These are phyloP conservation scores for Hermetia illucens DNA, from an alignment of 1,140 invertebrate genomes.

Conservation along the genomic window DNA sequence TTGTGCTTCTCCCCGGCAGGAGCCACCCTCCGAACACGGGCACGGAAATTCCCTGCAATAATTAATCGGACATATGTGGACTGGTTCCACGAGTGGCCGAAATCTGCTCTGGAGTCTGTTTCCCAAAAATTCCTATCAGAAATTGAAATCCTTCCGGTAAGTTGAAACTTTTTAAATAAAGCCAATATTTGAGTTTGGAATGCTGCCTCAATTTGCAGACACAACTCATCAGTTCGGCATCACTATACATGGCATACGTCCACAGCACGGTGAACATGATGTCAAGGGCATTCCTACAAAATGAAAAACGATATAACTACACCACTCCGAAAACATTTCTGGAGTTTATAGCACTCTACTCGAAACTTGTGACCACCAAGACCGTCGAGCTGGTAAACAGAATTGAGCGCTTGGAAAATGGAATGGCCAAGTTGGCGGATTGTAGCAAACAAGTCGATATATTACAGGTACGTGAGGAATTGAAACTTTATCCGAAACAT, in stretches of 20 bases:
- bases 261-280: constrained; percentile 82
- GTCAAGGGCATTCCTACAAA: constrained; percentile 67
- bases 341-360: constrained; percentile 83
- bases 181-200: constrained; percentile 14
- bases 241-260: constrained; percentile 83
- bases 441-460: constrained; percentile 65
- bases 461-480: constrained; percentile 44
- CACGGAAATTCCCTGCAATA: constrained; percentile 85
- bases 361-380: constrained; percentile 68
- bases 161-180: constrained; percentile 11
- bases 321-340: constrained; percentile 94
- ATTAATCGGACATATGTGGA: constrained; percentile 86
- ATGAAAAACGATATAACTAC: constrained; percentile 88
- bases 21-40: constrained; percentile 65
- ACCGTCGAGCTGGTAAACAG: constrained; percentile 57
- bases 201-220: constrained; percentile 30
- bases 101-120: constrained; percentile 79
- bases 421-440: constrained; percentile 74
- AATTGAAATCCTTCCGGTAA: constrained; percentile 55
- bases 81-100: constrained; percentile 96
- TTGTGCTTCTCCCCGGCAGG: constrained; percentile 90
- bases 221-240: constrained; percentile 38
- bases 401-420: constrained; percentile 71
- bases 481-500: no score
- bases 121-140: constrained; percentile 71